Evolutionary conservation across 2,888 invertebrate genomes (phyloP), one percentile per base, ranked within the genome.

Genomic region (Quadroppia sp.): DNA sequence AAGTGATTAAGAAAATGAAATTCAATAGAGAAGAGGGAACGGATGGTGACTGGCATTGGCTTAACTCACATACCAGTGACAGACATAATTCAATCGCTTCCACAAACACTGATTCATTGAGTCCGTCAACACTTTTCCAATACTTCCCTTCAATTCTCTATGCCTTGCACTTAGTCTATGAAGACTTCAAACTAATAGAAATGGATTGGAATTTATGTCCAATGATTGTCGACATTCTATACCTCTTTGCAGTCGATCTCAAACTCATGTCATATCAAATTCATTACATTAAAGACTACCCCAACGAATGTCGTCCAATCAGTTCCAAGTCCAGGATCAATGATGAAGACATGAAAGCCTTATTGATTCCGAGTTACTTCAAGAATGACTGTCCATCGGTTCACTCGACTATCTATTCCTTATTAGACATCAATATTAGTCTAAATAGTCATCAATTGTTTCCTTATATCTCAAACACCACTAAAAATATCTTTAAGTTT

Each of bases 241-340:
- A 71, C 13, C 45, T 75, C 59, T 67, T 75, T 78, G 78, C 75
- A 76, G 81, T 86, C 56, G 93, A 94, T 83, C 85, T 95, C 79
- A 86, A 87, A 74, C 84, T 91, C 73, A 84, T 86, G 1, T 83
- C 86, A 32, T 95, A 91, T 79, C 85, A 87, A 1, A 86, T 89
- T 78, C 89, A 92, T 82, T 96, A 96, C 81, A 90, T 91, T 85
- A 83, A 90, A 77, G 95, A 95, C 83, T 92, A 89, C 80, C 94
- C 95, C 0, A 82, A 84, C 1, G 83, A 87, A 13, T 87, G 87
- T 77, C 80, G 81, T 23, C 79, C 86, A 32, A 61, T 75, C 30
- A 72, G 74, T 36, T 73, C 77, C 42, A 67, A 75, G 42, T 32
- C 76, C 13, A 75, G 75, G 17, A 72, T 90, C 48, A 83, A 84